Percentiles rank a stretch among this genome's conserved stretches.
Conservation (phyloP, 2,888 invertebrate genomes). For the Spialia ferax region DNA sequence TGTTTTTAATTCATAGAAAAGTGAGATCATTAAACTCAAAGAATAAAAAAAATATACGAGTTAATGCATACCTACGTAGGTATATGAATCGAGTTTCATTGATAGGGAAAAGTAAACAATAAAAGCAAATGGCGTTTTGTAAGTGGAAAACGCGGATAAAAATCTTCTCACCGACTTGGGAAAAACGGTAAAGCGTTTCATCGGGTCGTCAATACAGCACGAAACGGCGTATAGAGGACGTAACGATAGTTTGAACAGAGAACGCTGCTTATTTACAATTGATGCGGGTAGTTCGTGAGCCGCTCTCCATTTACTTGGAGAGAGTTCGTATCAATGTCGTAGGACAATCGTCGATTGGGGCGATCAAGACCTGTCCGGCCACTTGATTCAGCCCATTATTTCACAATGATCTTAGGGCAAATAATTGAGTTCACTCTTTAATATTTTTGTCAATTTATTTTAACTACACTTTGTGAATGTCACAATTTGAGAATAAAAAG, state of each 20-base stretch:
- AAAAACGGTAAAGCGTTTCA: constrained; percentile 61
- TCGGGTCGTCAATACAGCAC: constrained; percentile 69
- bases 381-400: neutral
- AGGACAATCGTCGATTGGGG: neutral
- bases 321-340: constrained; percentile 60
- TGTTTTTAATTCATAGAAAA: constrained; percentile 39
- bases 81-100: neutral
- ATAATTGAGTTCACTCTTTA: too few species aligned
- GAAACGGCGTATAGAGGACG: constrained; percentile 71
- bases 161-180: neutral
- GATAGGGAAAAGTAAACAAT: neutral
- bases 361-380: neutral
- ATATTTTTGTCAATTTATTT: too few species aligned
- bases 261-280: constrained; percentile 82
- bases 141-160: constrained; percentile 52
- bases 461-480: too few species aligned
- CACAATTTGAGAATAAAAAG: too few species aligned
- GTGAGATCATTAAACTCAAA: constrained; percentile 25
- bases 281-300: constrained; percentile 82
- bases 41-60: constrained; percentile 13
- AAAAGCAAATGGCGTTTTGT: constrained; percentile 52
- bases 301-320: constrained; percentile 80
- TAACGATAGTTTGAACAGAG: constrained; percentile 80
- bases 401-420: neutral
- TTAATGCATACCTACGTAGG: too few species aligned